Evolutionary conservation across 2,888 invertebrate genomes (phyloP).

Genomic region (Andrena trimmerana): DNA sequence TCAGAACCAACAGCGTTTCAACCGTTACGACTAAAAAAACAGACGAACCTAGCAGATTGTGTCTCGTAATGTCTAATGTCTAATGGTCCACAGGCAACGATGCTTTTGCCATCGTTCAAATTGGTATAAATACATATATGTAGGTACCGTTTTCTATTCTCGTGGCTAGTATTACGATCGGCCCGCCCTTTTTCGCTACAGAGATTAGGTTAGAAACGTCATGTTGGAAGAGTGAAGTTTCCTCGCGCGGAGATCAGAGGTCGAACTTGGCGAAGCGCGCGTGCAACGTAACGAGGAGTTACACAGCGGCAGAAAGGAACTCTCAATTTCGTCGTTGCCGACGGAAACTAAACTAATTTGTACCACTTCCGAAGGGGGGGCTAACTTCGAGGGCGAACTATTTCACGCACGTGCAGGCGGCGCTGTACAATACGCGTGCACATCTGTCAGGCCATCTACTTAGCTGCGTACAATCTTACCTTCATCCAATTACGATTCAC

Average conservation of each 20-base stretch:
- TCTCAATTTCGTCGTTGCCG: constrained; percentile 16
- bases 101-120: background rate
- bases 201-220: no score
- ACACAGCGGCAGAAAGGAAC: background rate
- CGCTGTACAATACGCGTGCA: background rate
- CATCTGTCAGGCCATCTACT: background rate
- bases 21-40: no score
- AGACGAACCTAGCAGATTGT: background rate
- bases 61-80: background rate
- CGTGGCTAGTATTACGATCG: background rate
- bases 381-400: constrained; percentile 14
- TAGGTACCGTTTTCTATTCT: constrained; percentile 5
- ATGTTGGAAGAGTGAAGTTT: no score
- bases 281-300: constrained; percentile 11
- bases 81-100: background rate
- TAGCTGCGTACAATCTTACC: background rate
- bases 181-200: no score
- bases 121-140: constrained; percentile 31
- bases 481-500: constrained; percentile 26
- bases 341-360: constrained; percentile 46
- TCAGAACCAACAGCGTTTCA: no score
- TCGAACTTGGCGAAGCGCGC: no score
- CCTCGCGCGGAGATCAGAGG: no score
- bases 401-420: constrained; percentile 18
- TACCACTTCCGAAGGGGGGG: constrained; percentile 2